Conservation (phyloP, 64 coral and sea anemone species). For the Actinia equina region DNA sequence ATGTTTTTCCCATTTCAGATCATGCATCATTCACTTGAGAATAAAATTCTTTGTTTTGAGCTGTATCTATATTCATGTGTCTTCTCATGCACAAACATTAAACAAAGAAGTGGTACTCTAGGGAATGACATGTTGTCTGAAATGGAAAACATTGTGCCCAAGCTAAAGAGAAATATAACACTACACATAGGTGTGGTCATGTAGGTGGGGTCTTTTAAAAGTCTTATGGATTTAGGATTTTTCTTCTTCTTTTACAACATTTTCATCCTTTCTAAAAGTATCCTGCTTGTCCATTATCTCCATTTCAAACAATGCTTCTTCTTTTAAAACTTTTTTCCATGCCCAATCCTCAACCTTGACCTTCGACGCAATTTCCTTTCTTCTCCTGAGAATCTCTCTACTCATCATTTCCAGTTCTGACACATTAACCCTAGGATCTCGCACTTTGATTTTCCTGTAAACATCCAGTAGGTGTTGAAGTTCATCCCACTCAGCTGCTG, state of each 20-base stretch:
- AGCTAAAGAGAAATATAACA: too few species aligned
- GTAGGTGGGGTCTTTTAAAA: background rate
- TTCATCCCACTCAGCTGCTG: slow-evolving; percentile 19
- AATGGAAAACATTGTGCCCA: too few species aligned
- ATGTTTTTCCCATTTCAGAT: too few species aligned
- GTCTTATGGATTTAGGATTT: background rate
- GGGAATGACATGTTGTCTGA: too few species aligned
- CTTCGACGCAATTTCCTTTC: slow-evolving; percentile 4
- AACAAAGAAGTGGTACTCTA: background rate
- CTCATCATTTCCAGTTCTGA: slow-evolving; percentile 27
- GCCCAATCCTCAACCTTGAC: slow-evolving; percentile 17
- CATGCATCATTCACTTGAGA: too few species aligned
- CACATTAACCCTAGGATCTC: background rate
- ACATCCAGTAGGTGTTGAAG: slow-evolving; percentile 5
- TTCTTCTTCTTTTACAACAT: background rate
- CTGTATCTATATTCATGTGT: too few species aligned
- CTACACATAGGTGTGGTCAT: background rate
- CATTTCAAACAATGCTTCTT: background rate
- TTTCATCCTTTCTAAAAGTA: background rate
- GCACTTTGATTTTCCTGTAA: slow-evolving; percentile 17
- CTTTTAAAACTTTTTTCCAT: background rate
- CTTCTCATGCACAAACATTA: background rate
- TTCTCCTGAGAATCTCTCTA: background rate
- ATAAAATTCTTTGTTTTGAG: too few species aligned
- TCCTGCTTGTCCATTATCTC: background rate